Evolutionary conservation across 1,140 invertebrate species (phyloP), one percentile per base, ranked within the genome.

Genomic region (Drosophila nigrodunni): DNA sequence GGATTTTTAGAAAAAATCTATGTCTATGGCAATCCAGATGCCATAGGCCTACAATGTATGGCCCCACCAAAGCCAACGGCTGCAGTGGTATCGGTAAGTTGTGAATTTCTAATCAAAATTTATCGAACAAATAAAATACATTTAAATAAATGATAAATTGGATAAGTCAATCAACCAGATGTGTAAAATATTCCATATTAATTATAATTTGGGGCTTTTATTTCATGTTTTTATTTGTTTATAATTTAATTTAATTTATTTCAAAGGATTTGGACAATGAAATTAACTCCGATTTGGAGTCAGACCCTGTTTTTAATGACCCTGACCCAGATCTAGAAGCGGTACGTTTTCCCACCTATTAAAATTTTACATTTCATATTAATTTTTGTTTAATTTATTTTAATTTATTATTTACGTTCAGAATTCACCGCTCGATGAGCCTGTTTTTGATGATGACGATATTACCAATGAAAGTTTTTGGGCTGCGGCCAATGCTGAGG

Each of bases 1-100:
- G 90, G 90, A 49, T 87, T 77, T 90, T 81, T 91, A 85, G 78
- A 87, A 82, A 90, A 87, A 78, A 77, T 91, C 61, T 75, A 80
- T 85, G 80, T 91, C 47, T 91, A 90, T 78, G 77, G 69, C 68
- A 91, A 91, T 78, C 86, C 78, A 61, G 90, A 91, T 55, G 90
- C 82, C 62, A 69, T 91, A 59, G 66, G 50, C 41, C 62, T 68
- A 35, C 80, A 83, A 52, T 91, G 90, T 61, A 72, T 81, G 75
- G 69, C 89, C 46, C 82, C 82, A 49, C 66, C 69, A 74, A 77
- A 83, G 61, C 76, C 81, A 57, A 80, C 83, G 65, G 30, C 37
- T 7, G 61, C 68, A n/a, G 46, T 62, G 67, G 43, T 78, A 69
- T 65, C 78, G 90, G 90, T 91, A 91, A 91, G 90, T 91, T 41